phyloP scores from a whole-genome alignment of 2,888 invertebrate species.

The Anthophora plumipes region DNA sequence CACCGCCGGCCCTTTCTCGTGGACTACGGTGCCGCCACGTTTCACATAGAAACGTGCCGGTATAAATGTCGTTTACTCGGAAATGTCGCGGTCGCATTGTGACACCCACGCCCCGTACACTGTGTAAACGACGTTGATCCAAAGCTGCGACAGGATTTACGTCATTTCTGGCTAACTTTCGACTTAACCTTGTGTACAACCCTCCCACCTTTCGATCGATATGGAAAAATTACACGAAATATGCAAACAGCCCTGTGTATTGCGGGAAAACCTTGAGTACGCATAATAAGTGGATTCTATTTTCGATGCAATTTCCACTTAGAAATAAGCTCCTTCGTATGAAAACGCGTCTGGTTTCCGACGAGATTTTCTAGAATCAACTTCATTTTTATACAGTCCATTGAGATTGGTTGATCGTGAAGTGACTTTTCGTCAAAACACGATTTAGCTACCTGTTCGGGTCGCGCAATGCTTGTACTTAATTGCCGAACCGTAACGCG shows the following conservation, averaged over 20 bases:
- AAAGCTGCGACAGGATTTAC: slow-evolving; percentile 7
- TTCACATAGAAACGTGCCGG: background rate
- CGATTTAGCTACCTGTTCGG: too few species aligned
- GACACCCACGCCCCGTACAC: slow-evolving; percentile 24
- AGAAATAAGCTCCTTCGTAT: slow-evolving; percentile 8
- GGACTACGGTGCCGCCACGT: slow-evolving; percentile 7
- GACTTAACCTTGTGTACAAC: slow-evolving; percentile 20
- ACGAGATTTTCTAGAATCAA: background rate
- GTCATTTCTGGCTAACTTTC: slow-evolving; percentile 20
- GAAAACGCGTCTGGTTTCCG: slow-evolving; percentile 3
- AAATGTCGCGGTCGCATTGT: slow-evolving; percentile 7
- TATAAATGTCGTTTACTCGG: background rate
- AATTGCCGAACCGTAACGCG: too few species aligned
- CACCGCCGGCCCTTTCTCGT: slow-evolving; percentile 2
- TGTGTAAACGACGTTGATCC: slow-evolving; percentile 13
- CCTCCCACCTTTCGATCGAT: background rate
- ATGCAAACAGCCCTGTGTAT: too few species aligned
- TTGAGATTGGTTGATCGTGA: too few species aligned
- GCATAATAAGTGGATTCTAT: slow-evolving; percentile 20
- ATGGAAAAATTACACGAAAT: background rate
- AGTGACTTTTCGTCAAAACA: too few species aligned
- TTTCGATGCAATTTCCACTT: slow-evolving; percentile 12
- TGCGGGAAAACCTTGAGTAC: slow-evolving; percentile 7
- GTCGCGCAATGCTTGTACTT: too few species aligned
- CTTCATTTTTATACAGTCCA: background rate